These are phyloP conservation scores for Columba guinea DNA, from an alignment of 2,797 vertebrate species.

Conservation along the genomic window DNA sequence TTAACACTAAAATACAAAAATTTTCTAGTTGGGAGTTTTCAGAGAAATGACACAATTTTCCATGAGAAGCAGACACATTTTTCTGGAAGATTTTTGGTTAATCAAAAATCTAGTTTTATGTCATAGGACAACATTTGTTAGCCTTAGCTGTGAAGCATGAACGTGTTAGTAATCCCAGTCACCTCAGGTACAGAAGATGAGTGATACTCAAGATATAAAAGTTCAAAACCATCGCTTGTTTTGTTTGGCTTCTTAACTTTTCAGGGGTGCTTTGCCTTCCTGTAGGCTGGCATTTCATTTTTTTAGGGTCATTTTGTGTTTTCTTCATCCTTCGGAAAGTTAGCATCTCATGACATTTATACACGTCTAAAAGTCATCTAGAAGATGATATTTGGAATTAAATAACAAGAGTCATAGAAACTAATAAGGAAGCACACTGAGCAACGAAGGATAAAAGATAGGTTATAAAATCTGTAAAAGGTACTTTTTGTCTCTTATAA, in stretches of 20 bases:
- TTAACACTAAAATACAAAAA: not conserved
- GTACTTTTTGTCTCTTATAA: not conserved
- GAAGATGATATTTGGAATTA: not conserved
- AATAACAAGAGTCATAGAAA: not conserved
- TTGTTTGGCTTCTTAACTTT: not conserved
- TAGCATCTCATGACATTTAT: not conserved
- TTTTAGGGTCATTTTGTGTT: not conserved
- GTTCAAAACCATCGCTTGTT: not conserved
- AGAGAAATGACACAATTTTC: not conserved
- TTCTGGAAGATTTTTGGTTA: not conserved
- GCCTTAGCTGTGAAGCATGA: not conserved
- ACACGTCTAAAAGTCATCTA: not conserved
- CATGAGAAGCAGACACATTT: not conserved
- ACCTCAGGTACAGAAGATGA: not conserved
- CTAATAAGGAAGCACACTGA: not conserved
- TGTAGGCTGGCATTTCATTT: not conserved
- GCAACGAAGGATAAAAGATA: not conserved
- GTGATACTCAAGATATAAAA: not conserved
- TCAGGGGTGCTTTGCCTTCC: not conserved
- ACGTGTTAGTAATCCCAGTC: not conserved
- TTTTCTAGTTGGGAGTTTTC: not conserved
- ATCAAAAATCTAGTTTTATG: not conserved
- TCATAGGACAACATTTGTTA: not conserved
- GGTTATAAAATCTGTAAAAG: not conserved
- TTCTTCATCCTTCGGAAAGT: not conserved